A percentile compares a stretch with the other conserved stretches of the same genome.
Conservation (phyloP, 1,140 invertebrate species). For the Penaeus japonicus region DNA sequence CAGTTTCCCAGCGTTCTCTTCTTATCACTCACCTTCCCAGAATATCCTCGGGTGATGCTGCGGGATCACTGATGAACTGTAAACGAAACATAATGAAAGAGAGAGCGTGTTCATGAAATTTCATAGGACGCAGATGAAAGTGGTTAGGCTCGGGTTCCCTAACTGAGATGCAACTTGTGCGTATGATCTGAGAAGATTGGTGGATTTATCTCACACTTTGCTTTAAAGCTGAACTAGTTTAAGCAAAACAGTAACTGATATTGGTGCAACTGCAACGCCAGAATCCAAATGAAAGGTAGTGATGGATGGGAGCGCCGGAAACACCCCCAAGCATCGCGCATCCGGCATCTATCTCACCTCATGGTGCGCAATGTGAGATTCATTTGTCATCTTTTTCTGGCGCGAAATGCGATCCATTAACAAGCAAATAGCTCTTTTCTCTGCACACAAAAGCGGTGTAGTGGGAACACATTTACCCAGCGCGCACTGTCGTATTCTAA, state of each 20-base stretch:
- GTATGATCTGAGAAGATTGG: constrained; percentile 15
- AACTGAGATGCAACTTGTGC: constrained; percentile 53
- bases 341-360: neutral
- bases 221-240: no score
- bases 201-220: neutral
- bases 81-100: constrained; percentile 34
- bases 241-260: neutral
- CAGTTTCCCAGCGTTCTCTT: constrained; percentile 49
- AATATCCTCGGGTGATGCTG: neutral
- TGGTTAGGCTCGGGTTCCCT: constrained; percentile 46
- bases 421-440: constrained; percentile 60
- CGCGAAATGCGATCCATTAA: constrained; percentile 60
- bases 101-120: neutral
- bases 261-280: neutral
- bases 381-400: constrained; percentile 59
- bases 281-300: no score
- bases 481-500: constrained; percentile 54
- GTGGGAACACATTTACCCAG: constrained; percentile 53
- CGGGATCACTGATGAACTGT: neutral
- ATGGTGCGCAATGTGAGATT: constrained; percentile 55
- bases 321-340: neutral
- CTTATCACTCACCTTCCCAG: constrained; percentile 36
- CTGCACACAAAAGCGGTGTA: constrained; percentile 57
- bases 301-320: neutral
- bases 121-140: constrained; percentile 20